These are phyloP conservation scores for Arenaria interpres DNA, from an alignment of 2,113 vertebrate species.

Conservation along the genomic window DNA sequence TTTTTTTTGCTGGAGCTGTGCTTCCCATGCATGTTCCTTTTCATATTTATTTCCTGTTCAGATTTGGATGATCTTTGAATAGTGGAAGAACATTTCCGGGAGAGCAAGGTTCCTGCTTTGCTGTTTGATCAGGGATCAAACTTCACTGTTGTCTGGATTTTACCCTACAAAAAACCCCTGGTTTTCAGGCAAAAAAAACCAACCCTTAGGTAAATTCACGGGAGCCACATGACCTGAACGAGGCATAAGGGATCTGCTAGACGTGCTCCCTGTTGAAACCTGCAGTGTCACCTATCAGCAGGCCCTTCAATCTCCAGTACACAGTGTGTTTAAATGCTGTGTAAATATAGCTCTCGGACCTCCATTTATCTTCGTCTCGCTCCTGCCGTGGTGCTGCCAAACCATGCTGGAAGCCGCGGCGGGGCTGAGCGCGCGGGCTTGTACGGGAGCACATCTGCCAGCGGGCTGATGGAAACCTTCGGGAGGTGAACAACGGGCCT, in stretches of 20 bases:
- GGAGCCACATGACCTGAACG: background rate
- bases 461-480: background rate
- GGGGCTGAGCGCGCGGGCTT: background rate
- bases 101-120: background rate
- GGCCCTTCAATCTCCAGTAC: background rate
- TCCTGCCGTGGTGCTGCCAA: background rate
- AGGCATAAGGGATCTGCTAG: background rate
- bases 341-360: constrained; percentile 3
- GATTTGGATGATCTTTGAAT: background rate
- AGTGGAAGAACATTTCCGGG: background rate
- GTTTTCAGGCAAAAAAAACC: background rate
- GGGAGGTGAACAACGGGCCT: background rate
- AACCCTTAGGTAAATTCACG: background rate
- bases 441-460: background rate
- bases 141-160: background rate
- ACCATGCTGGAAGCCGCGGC: background rate
- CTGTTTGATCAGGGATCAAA: background rate
- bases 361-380: constrained; percentile 20
- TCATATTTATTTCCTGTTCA: background rate
- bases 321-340: constrained; percentile 34
- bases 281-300: background rate
- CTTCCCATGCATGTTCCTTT: background rate
- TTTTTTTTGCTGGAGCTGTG: background rate
- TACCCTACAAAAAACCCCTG: background rate
- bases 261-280: background rate